Evolutionary conservation across 2,797 vertebrate genomes (phyloP), one percentile per base, ranked within the genome.

Genomic region (Heteromormyrus szaboi): DNA sequence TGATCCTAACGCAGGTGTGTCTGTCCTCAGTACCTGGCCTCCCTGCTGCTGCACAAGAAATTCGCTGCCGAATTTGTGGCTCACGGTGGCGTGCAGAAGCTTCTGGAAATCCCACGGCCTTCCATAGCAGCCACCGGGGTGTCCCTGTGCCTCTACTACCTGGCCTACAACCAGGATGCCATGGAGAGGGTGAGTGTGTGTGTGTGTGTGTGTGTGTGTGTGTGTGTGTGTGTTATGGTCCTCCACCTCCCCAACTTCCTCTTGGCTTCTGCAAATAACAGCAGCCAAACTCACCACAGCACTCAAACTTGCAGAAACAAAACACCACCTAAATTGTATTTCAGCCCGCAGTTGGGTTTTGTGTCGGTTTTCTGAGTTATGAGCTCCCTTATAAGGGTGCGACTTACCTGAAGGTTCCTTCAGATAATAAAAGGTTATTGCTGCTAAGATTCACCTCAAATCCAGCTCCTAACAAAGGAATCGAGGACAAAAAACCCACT

Each of bases 111-210:
- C 89, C 99, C 99, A 83, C 96, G 98, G 88, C 99, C 98, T 88
- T 99, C 99, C 14, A 99, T 99, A 98, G 97, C 99, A 91, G 98
- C 99, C 22, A 99, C 99, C 3, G 99, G 99, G 85, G 99, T 99
- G n/a, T 99, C 99, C 68, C 96, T 99, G 95, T 99, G 98, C 91
- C 97, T 99, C 29, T 99, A 99, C 93, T 99, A 99, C 91, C 94
- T 99, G 90, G 99, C 99, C 4, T 99, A 99, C 92, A 99, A 99
- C 93, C 99, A 99, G 94, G 99, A 99, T 88, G 99, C 98, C 54
- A 99, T 99, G 98, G 99, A 99, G 94, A 96, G 99, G 96, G 99
- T 99, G 96, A 92, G 68, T 41, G 0, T 25, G 0, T 62, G 2
- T 54, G 53, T 56, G 54, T n/a, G 54, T 56, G 54, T n/a, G 54